Percentiles rank a stretch among this genome's conserved stretches.
Conservation (phyloP, 2,797 vertebrate genomes). For the Tenualosa thibaudeaui region DNA sequence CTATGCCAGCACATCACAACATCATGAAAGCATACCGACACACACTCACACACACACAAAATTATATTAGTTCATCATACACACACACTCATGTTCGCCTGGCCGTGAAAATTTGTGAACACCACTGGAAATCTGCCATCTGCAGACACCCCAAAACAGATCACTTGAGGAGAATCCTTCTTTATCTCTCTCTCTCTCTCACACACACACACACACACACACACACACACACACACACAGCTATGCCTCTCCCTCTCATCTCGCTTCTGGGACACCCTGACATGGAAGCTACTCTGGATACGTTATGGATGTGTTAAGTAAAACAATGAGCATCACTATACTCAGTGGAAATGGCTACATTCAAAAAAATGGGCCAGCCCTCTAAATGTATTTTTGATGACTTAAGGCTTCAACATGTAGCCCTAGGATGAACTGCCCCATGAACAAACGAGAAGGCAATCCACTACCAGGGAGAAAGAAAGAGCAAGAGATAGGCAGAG, state of each 20-base stretch:
- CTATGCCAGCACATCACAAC: not conserved
- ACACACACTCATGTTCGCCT: not conserved
- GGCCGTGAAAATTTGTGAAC: not conserved
- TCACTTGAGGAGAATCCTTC: not conserved
- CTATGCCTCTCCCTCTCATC: not conserved
- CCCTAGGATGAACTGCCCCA: too few relatives aligned
- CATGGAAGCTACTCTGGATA: too few relatives aligned
- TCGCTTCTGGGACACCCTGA: too few relatives aligned
- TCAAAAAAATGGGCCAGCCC: too few relatives aligned
- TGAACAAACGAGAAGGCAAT: too few relatives aligned
- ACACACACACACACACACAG: not conserved
- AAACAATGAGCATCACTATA: too few relatives aligned
- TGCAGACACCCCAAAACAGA: not conserved
- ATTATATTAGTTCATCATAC: not conserved
- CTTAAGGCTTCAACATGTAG: too few relatives aligned
- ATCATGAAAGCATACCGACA: not conserved
- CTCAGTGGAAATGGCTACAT: too few relatives aligned
- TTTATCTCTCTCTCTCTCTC: too few relatives aligned
- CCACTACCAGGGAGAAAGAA: not conserved
- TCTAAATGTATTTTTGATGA: too few relatives aligned
- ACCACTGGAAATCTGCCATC: not conserved
- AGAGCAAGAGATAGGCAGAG: not conserved
- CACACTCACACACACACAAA: conserved; percentile 7
- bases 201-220: not conserved
- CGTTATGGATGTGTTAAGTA: too few relatives aligned